Evolutionary conservation across 2,797 vertebrate species (phyloP).

Genomic region (Pygocentrus nattereri): DNA sequence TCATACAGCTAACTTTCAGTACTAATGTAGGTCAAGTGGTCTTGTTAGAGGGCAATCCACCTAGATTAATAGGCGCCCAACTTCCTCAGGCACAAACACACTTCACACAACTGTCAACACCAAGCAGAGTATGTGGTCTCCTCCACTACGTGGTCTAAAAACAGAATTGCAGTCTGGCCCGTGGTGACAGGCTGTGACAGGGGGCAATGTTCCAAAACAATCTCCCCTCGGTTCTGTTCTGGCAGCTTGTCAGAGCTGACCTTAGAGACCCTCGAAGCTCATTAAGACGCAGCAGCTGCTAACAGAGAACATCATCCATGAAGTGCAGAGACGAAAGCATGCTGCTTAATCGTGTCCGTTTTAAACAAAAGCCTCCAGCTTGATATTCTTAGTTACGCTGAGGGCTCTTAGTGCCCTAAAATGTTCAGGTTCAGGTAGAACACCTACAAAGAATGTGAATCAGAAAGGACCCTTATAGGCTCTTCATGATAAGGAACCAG

Average conservation of each 20-base stretch:
- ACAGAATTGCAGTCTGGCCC: constrained; percentile 5
- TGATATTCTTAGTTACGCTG: constrained; percentile 2
- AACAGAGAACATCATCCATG: constrained; percentile 24
- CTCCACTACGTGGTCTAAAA: constrained; percentile 13
- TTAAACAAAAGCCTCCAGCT: constrained; percentile 15
- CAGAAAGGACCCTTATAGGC: constrained; percentile 26
- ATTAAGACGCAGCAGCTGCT: constrained; percentile 26
- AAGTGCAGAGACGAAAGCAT: constrained; percentile 28
- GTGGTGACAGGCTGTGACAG: constrained; percentile 24
- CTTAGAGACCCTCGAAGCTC: constrained; percentile 17
- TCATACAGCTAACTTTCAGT: not conserved
- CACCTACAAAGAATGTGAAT: constrained; percentile 29
- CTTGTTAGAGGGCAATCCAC: constrained; percentile 31
- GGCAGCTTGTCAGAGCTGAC: constrained; percentile 25
- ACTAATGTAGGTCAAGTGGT: constrained; percentile 49
- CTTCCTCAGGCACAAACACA: constrained; percentile 34
- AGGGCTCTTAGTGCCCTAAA: constrained; percentile 60
- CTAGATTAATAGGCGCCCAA: constrained; percentile 37
- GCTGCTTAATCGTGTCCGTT: constrained; percentile 19
- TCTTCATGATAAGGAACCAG: constrained; percentile 12
- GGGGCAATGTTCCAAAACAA: constrained; percentile 44
- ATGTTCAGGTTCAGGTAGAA: constrained; percentile 51
- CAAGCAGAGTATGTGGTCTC: constrained; percentile 19
- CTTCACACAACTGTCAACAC: constrained; percentile 44
- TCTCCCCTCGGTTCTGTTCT: constrained; percentile 1